These are phyloP conservation scores for Furcula furcula DNA, from an alignment of 2,888 invertebrate genomes.

Conservation along the genomic window DNA sequence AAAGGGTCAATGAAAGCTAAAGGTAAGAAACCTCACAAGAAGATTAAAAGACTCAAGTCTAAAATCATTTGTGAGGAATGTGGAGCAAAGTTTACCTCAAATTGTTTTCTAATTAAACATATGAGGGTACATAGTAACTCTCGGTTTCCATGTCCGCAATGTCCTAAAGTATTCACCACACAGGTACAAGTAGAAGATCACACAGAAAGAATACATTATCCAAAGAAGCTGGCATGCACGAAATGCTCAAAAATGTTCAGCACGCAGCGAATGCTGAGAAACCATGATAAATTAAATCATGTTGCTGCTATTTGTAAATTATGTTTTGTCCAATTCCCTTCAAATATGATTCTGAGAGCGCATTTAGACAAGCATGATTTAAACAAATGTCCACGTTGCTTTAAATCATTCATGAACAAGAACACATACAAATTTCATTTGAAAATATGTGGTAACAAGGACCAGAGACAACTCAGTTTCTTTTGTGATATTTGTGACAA, in stretches of 20 bases:
- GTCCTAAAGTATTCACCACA: conserved; percentile 50
- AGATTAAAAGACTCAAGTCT: conserved; percentile 26
- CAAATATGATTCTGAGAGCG: conserved; percentile 44
- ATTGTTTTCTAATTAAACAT: conserved; percentile 40
- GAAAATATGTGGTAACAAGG: conserved; percentile 48
- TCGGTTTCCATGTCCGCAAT: conserved; percentile 44
- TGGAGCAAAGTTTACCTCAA: conserved; percentile 41
- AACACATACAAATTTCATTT: conserved; percentile 49
- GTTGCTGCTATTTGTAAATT: conserved; percentile 50
- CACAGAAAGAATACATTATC: conserved; percentile 53
- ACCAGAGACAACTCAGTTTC: conserved; percentile 36
- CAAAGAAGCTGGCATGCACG: conserved; percentile 50
- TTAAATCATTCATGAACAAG: conserved; percentile 49
- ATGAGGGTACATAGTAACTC: conserved; percentile 42
- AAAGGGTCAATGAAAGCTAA: conserved; percentile 44
- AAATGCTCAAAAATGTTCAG: conserved; percentile 60
- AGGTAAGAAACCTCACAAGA: conserved; percentile 32
- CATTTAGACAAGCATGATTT: conserved; percentile 58
- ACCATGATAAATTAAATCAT: conserved; percentile 52
- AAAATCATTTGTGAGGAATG: conserved; percentile 51
- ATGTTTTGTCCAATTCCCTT: conserved; percentile 55
- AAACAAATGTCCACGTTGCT: conserved; percentile 49
- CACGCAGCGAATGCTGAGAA: conserved; percentile 47
- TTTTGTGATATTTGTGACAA: conserved; percentile 64
- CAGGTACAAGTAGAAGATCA: conserved; percentile 44